Base-by-base conservation (phyloP, 1,140 invertebrate species). In the Leptonema lineaticorne region DNA sequence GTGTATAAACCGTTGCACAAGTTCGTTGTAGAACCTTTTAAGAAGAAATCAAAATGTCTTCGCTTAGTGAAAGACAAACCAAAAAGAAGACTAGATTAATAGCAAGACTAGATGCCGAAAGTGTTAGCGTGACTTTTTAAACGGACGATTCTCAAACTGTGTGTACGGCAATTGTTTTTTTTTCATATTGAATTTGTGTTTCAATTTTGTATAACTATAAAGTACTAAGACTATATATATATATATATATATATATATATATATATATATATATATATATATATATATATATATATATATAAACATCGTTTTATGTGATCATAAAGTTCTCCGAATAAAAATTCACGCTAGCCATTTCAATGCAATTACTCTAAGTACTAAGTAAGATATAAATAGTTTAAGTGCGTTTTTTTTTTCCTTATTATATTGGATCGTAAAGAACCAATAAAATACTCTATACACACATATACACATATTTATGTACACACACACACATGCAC, bases 1-100 rank as follows among this genome's bases (percentile, higher is more conserved):
- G 70, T 72, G 22, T 72, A 41, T 69, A 46, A 72, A 72, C 70
- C 70, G 70, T 72, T 72, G 70, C 70, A 66, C 48, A 67, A 72
- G 70, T 72, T 72, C 70, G 70, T 69, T 72, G 70, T 69, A 72
- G 70, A 72, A 72, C 70, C 58, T 41, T 69, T 72, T 27, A 56
- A 57, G 68, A 62, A 72, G 69, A 58, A 72, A 72, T 62, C 67
- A 24, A 69, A 72, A 65, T 67, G 70, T 68, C 70, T 71, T 71
- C 46, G 45, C 18, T 67, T 53, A 29, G 27, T 50, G 67, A 71
- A 71, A 71, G 70, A 71, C 70, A 71, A 71, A 68, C 50, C 22
- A 64, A 45, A 68, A 27, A 45, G 16, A 59, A 60, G 66, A 67
- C 66, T 71, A 71, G 70, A 71, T 65, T 65, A 45, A 48, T 50